These are phyloP conservation scores for Marasmarcha lunaedactyla DNA, from an alignment of 2,888 invertebrate genomes.

Conservation along the genomic window DNA sequence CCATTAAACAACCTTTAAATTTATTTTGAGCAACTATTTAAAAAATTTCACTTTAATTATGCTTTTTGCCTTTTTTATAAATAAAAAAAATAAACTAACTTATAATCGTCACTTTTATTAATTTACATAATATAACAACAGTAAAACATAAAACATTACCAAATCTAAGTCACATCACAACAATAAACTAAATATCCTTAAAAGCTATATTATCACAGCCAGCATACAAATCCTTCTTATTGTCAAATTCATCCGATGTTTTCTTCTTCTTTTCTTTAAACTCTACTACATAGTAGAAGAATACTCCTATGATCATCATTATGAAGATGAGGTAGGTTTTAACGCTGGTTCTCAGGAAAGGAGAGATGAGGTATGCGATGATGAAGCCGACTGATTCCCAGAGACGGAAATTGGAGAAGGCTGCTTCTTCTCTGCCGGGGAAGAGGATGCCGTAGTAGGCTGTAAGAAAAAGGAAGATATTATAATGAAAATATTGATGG, in stretches of 20 bases:
- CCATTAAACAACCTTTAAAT: too few relatives aligned
- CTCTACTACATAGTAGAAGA: constrained; percentile 61
- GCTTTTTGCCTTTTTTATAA: too few relatives aligned
- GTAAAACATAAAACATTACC: too few relatives aligned
- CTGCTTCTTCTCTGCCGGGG: constrained; percentile 72
- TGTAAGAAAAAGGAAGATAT: constrained; percentile 31
- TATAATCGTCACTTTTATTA: too few relatives aligned
- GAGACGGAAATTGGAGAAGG: constrained; percentile 77
- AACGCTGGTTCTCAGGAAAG: constrained; percentile 54
- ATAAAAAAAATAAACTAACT: too few relatives aligned
- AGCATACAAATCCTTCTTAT: constrained; percentile 10
- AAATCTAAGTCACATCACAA: too few relatives aligned
- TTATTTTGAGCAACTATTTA: too few relatives aligned
- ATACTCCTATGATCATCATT: constrained; percentile 58
- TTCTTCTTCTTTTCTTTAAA: constrained; percentile 28
- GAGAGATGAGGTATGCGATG: constrained; percentile 71
- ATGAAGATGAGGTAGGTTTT: constrained; percentile 66
- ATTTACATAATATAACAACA: too few relatives aligned
- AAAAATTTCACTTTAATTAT: too few relatives aligned
- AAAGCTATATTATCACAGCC: constrained; percentile 52
- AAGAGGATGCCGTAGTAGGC: constrained; percentile 76
- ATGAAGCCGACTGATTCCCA: constrained; percentile 78
- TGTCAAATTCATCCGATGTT: constrained; percentile 22
- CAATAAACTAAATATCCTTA: constrained; percentile 26
- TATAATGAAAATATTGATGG: too few relatives aligned